Evolutionary conservation across 53 echinoderm and acorn worm genomes (phyloP).

Genomic region (Temnopleurus reevesii): DNA sequence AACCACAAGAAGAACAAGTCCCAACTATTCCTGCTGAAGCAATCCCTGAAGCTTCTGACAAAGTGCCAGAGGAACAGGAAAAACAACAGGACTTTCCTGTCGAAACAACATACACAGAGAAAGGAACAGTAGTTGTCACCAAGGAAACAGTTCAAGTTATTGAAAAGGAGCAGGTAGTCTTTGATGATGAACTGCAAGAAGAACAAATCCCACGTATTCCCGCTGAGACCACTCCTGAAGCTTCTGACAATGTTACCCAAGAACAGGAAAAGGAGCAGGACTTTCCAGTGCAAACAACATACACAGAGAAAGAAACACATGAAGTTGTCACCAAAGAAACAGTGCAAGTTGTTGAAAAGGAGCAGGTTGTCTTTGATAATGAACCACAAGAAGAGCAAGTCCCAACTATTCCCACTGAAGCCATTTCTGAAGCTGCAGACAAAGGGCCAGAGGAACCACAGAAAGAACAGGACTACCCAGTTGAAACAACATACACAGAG

Average conservation of each 20-base stretch:
- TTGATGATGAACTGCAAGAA: not conserved
- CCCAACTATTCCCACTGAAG: not conserved
- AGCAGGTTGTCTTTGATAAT: conserved; percentile 11
- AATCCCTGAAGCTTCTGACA: not conserved
- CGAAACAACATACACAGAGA: not conserved
- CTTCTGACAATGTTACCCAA: not conserved
- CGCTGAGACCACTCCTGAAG: not conserved
- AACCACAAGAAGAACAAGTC: not conserved
- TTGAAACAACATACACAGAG: not conserved
- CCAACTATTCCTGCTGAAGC: not conserved
- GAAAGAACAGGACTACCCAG: not conserved
- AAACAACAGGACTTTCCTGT: not conserved
- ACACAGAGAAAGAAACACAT: not conserved
- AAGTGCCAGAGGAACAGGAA: not conserved
- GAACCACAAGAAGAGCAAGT: not conserved
- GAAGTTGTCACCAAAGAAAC: not conserved
- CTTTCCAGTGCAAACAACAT: no score
- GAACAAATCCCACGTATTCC: not conserved
- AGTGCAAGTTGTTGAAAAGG: conserved; percentile 2
- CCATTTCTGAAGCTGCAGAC: not conserved
- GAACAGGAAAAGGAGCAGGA: no score
- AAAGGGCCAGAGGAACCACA: not conserved
- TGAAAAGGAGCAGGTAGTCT: conserved; percentile 28
- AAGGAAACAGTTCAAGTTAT: conserved; percentile 38
- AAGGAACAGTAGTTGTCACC: conserved; percentile 12